Evolutionary conservation across 1,140 invertebrate species (phyloP).

Genomic region (Meloidogyne chitwoodi): DNA sequence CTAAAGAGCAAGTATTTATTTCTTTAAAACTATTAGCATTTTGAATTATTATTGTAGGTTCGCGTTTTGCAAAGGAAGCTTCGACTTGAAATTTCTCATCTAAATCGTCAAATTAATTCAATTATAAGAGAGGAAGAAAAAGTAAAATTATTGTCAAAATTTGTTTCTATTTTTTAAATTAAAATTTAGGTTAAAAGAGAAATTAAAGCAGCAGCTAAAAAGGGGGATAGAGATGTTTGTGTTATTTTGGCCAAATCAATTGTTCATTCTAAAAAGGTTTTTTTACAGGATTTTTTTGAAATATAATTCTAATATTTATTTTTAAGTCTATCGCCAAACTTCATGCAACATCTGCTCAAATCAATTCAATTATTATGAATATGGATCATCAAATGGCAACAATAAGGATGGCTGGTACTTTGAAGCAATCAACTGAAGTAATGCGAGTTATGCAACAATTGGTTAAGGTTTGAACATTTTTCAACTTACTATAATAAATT

Average conservation of each 20-base stretch:
- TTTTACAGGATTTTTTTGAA: slow-evolving; percentile 9
- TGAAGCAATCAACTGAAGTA: slow-evolving; percentile 87
- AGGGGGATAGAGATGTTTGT: slow-evolving; percentile 89
- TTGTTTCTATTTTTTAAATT: background rate
- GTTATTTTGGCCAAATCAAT: slow-evolving; percentile 91
- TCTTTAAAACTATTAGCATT: background rate
- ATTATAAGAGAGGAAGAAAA: slow-evolving; percentile 94
- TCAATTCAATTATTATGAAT: slow-evolving; percentile 90
- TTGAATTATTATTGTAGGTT: slow-evolving; percentile 59
- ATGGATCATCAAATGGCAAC: slow-evolving; percentile 96
- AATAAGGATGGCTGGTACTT: slow-evolving; percentile 79
- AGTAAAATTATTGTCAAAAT: slow-evolving; percentile 56
- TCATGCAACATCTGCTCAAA: slow-evolving; percentile 75
- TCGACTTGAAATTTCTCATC: slow-evolving; percentile 81
- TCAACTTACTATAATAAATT: background rate
- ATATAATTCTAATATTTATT: background rate
- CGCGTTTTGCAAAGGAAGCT: slow-evolving; percentile 89
- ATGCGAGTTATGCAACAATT: slow-evolving; percentile 90
- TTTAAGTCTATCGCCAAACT: background rate
- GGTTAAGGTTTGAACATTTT: slow-evolving; percentile 43
- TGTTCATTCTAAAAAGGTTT: slow-evolving; percentile 79
- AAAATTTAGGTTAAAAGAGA: slow-evolving; percentile 70
- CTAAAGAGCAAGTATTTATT: slow-evolving; percentile 67
- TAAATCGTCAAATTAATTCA: slow-evolving; percentile 87
- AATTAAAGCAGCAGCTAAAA: slow-evolving; percentile 90